Evolutionary conservation across 2,113 vertebrate genomes (phyloP).

Genomic region (Genyomyrus donnyi): DNA sequence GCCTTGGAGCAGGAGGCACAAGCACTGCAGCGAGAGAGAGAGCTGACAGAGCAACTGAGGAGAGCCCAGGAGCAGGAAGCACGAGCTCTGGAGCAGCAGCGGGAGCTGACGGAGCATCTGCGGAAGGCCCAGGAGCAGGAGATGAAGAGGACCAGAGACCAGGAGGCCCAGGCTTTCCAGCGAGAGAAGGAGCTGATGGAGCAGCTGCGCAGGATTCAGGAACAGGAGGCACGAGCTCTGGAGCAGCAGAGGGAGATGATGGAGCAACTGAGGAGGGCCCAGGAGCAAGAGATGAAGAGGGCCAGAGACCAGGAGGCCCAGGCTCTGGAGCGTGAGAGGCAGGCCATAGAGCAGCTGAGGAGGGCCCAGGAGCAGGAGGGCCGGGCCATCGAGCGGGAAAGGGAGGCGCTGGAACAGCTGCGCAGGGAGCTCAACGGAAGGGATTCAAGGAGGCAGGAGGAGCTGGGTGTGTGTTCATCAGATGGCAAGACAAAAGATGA

Average conservation of each 20-base stretch:
- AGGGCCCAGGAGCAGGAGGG: background rate
- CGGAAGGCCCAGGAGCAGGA: conserved; percentile 7
- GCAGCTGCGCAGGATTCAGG: background rate
- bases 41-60: background rate
- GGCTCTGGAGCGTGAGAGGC: background rate
- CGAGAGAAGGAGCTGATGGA: conserved; percentile 1
- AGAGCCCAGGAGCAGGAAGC: conserved; percentile 16
- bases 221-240: conserved; percentile 12
- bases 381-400: background rate
- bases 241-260: conserved; percentile 2
- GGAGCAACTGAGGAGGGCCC: background rate
- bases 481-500: background rate
- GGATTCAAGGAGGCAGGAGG: background rate
- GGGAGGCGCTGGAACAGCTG: background rate
- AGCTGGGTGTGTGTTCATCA: background rate
- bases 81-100: conserved; percentile 12
- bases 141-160: background rate
- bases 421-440: background rate
- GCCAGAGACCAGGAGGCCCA: background rate
- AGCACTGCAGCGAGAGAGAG: background rate
- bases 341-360: conserved; percentile 12
- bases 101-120: conserved; percentile 4
- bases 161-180: background rate
- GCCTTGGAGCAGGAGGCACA: background rate
- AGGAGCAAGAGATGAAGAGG: conserved; percentile 9